Base-by-base conservation (phyloP, 2,888 invertebrate species). In the Habroteleia sp. region DNA sequence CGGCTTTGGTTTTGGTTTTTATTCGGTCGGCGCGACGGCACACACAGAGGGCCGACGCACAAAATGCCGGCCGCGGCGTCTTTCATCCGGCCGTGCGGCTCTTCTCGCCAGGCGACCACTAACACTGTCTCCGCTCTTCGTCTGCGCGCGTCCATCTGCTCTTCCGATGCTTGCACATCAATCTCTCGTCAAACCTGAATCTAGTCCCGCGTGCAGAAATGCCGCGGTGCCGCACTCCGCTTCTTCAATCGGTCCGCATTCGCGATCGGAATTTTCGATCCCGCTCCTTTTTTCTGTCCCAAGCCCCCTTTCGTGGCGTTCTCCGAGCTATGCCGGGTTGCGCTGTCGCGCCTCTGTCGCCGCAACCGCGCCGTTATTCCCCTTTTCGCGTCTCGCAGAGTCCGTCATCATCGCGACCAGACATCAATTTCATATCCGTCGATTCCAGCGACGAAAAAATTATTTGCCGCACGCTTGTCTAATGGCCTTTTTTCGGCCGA, bases 101-200 rank as follows among this genome's bases (percentile, higher is more conserved):
- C 79, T 82, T 81, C 80, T 83, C 78, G 81, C 81, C 78, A 76
- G 63, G 62, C 69, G 63, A 65, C 74, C 76, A 63, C 60, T 77
- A 68, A 68, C 58, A 74, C 75, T 20, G 54, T 46, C 46, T 37
- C 31, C 63, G 48, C 58, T 44, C 44, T 41, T 29, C 76, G 52
- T 60, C 46, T 52, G 31, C 56, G 58, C 46, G 27, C 50, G 56
- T 63, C 68, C 72, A 62, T 60, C 69, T 69, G 58, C 62, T 37
- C 69, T 44, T 29, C 54, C 54, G 71, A 71, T 71, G 60, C 72
- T 29, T 76, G 81, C 79, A 83, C 88, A 88, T 88, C 88, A 88
- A 88, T 88, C 88, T 88, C 87, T 87, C 88, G 86, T 88, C 88
- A 88, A 88, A 88, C 82, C 83, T 83, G 78, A 79, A 80, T 77